Base-by-base conservation (phyloP, 2,797 vertebrate genomes). In the Allobates femoralis region DNA sequence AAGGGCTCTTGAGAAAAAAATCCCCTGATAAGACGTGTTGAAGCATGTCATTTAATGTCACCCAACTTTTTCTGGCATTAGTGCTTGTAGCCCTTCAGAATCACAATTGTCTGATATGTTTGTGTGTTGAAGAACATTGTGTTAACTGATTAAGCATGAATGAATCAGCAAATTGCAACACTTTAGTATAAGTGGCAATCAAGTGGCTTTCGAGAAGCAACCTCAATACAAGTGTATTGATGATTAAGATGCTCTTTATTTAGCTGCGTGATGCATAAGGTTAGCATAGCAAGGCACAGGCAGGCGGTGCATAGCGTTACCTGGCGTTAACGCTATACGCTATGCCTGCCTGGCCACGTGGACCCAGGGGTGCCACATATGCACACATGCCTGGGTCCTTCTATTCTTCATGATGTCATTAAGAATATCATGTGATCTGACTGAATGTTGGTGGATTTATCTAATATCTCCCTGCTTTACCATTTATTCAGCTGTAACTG, bases 81-180 rank as follows among this genome's bases (percentile, higher is more conserved):
- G 34, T 79, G 56, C 58, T 50, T 77, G 28, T 76, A 62, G 73
- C 64, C 73, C 37, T 77, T 78, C 73, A 76, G 46, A 34, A 30
- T 55, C n/a, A 53, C 58, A 82, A 76, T 82, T 56, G 41, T 50
- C 41, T 82, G 21, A 64, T 41, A 66, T 77, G 76, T 86, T 74
- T 86, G 30, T 81, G 41, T 81, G 67, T 79, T 86, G 75, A 62
- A 84, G 75, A 30, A 73, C 53, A 78, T 58, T 87, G 50, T 73
- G 78, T 62, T 83, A 79, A 71, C 74, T 84, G 67, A 86, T 81
- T 86, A 86, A 55, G 53, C 78, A 62, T 79, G 74, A 84, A 26
- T 30, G 74, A 77, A 82, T 71, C 60, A 79, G 64, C 79, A 86
- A 86, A 86, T 67, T 67, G 79, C 80, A 87, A 83, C 80, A 83